phyloP scores from a whole-genome alignment of 2,797 vertebrate species.

The Ceryle rudis region DNA sequence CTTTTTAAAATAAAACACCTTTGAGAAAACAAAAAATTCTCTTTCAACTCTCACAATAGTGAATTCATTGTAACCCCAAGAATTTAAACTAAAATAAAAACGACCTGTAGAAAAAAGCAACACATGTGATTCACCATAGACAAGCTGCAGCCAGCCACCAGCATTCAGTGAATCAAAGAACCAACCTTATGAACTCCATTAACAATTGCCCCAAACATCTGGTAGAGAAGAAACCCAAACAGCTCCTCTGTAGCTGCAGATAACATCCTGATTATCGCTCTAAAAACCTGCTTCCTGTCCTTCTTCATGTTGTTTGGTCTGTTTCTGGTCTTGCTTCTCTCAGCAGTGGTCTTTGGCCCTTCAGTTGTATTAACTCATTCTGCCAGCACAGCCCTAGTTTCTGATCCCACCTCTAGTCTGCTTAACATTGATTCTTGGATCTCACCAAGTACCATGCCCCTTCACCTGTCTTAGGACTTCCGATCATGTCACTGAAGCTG shows the following conservation, averaged over 20 bases:
- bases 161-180: background rate
- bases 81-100: background rate
- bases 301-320: background rate
- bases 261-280: background rate
- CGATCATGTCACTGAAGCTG: background rate
- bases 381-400: background rate
- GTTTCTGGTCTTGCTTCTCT: background rate
- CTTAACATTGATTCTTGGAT: background rate
- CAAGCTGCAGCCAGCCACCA: background rate
- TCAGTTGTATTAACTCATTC: background rate
- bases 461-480: background rate
- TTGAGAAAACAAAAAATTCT: background rate
- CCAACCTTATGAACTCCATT: background rate
- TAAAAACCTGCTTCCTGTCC: background rate
- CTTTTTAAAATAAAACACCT: background rate
- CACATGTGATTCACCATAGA: background rate
- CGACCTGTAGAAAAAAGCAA: background rate
- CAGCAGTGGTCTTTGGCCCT: background rate
- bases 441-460: accelerated
- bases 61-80: background rate
- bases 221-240: background rate
- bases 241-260: background rate
- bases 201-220: background rate
- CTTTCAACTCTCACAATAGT: background rate
- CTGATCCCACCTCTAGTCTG: background rate